Conservation (phyloP, 2,888 invertebrate species). For the Caenorhabditis virilis region DNA sequence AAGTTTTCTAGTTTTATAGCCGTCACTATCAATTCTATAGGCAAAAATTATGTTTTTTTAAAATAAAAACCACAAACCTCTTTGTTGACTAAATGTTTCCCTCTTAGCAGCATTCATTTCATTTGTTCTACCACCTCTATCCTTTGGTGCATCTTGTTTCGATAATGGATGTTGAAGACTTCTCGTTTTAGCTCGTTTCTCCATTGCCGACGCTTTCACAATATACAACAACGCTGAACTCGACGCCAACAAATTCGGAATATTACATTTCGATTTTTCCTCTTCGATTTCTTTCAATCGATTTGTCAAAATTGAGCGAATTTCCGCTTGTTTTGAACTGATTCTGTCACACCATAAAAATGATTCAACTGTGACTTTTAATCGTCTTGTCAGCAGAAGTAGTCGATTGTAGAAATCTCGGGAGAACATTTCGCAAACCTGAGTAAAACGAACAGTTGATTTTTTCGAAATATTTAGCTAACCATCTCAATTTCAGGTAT, state of each 20-base stretch:
- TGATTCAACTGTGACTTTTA: constrained; percentile 94
- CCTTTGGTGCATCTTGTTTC: constrained; percentile 27
- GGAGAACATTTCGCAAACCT: constrained; percentile 25
- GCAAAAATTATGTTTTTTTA: neutral
- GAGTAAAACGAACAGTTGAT: constrained; percentile 1
- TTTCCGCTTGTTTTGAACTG: constrained; percentile 39
- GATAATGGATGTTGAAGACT: constrained; percentile 37
- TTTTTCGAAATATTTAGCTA: neutral
- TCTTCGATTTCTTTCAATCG: constrained; percentile 29
- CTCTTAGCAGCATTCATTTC: constrained; percentile 11
- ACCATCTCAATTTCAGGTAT: constrained; percentile 23
- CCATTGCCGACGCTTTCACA: constrained; percentile 28
- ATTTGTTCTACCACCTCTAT: constrained; percentile 44
- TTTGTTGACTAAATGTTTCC: constrained; percentile 3
- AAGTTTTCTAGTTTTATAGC: too few relatives aligned
- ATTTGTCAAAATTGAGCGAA: constrained; percentile 33
- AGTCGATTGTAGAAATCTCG: constrained; percentile 44
- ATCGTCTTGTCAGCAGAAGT: constrained; percentile 81
- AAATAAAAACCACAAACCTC: neutral
- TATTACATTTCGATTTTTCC: constrained; percentile 16
- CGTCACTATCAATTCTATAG: too few relatives aligned
- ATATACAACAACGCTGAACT: constrained; percentile 40
- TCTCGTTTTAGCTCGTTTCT: constrained; percentile 11
- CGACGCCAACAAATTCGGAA: constrained; percentile 48
- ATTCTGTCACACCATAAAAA: constrained; percentile 75